Conservation (phyloP, 2,797 vertebrate genomes). For the Cirrhinus mrigala region DNA sequence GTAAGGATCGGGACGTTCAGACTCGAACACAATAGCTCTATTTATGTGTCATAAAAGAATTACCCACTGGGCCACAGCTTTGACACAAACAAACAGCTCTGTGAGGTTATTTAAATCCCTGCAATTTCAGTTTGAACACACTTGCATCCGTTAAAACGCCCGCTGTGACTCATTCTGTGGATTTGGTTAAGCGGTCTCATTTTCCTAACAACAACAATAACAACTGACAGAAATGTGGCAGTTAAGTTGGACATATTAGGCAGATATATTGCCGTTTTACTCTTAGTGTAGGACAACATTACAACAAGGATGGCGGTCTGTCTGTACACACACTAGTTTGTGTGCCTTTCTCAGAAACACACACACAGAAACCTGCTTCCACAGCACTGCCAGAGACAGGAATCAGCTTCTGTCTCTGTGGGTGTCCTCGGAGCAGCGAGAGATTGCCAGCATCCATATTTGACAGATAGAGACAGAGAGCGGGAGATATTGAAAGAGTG, state of each 20-base stretch:
- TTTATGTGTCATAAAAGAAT: conserved; percentile 22
- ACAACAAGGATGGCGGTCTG: background rate
- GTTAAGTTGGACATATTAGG: conserved; percentile 25
- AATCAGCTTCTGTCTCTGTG: conserved; percentile 50
- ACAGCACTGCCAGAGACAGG: conserved; percentile 46
- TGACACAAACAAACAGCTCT: conserved; percentile 20
- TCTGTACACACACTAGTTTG: background rate
- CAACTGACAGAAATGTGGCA: conserved; percentile 8
- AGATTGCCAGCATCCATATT: conserved; percentile 40
- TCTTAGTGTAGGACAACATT: conserved; percentile 5
- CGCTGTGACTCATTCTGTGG: conserved; percentile 36
- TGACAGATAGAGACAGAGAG: conserved; percentile 39
- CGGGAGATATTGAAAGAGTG: conserved; percentile 27
- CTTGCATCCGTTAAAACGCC: conserved; percentile 14
- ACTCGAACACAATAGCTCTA: conserved; percentile 28
- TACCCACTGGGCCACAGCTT: conserved; percentile 5
- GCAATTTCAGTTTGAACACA: conserved; percentile 31
- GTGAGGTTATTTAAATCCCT: conserved; percentile 16
- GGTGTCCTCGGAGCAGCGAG: conserved; percentile 45
- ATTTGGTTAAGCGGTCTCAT: conserved; percentile 18
- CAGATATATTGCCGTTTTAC: conserved; percentile 24
- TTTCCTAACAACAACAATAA: conserved; percentile 5
- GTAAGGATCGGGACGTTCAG: background rate
- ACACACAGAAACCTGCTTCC: conserved; percentile 22
- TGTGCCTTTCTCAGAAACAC: conserved; percentile 24